Evolutionary conservation across 2,888 invertebrate species (phyloP), one percentile per base, ranked within the genome.

Genomic region (Cataglyphis albicans): DNA sequence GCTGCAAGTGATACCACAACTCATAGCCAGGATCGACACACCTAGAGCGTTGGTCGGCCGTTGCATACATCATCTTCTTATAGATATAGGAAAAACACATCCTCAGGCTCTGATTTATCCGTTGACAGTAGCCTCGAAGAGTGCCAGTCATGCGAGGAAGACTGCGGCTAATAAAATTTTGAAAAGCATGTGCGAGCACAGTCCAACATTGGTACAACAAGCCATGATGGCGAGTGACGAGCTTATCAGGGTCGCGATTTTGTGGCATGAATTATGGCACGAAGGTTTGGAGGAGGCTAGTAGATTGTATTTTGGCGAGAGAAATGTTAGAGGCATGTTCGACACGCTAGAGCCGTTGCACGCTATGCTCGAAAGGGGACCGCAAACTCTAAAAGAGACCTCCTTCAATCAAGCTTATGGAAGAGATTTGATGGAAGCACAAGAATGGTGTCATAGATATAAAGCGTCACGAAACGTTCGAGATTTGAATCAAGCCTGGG

Each of bases 251-350:
- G 99, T 99, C 0, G 99, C 99, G 1, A 99, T 99, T 88, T 95
- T 99, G 25, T 99, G 99, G 99, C 99, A 99, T 93, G 99, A 99
- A 94, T 97, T 99, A 92, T 99, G 99, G 99, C 99, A 99, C 93
- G 99, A 99, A 94, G 99, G 99, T 0, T 95, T 99, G 29, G 98
- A 98, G 92, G 99, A 99, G 94, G 99, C 99, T 0, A 98, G 98
- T 6, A 95, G 97, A 87, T 95, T 99, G 12, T 99, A 99, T 94
- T 99, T 99, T 94, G 99, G 99, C 3, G 99, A 99, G 94, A 96
- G 97, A 84, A 99, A 99, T 93, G 98, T 99, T 0, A 97, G 98
- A 85, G 99, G 98, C 9, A 99, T 99, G 99, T 97, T 99, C 93
- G 98, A 98, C 88, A 98, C 98, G 0, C 95, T 99, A 83, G 99